Base-by-base conservation (phyloP, 2,113 vertebrate genomes). In the Mobula birostris region DNA sequence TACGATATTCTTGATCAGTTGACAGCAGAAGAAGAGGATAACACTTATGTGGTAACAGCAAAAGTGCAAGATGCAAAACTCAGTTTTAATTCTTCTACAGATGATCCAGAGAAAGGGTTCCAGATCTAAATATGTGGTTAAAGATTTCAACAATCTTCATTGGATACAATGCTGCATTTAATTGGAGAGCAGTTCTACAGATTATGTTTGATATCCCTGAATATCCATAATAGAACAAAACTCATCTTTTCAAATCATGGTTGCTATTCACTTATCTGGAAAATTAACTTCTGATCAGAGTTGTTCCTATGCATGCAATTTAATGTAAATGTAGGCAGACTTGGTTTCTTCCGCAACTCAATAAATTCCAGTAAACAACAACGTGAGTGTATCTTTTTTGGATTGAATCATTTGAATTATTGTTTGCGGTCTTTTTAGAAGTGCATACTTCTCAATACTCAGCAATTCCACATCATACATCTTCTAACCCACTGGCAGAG, bases 111-210 rank as follows among this genome's bases (percentile, higher is more conserved):
- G 94, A 98, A 99, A 97, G 98, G 98, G 96, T 99, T 99, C 97
- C 99, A 99, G 97, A 99, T 99, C 97, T 99, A 99, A 98, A 96
- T 97, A 96, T 32, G 63, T 98, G 98, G 98, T 98, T 96, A 97
- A 98, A 98, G 98, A 99, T 98, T 98, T 98, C 98, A 98, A 98
- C 98, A 98, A 99, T 99, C 98, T 98, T 98, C 98, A 98, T 98
- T 98, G 98, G 98, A 99, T 99, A 98, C 97, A 98, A 98, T 98
- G 98, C 98, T 99, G 98, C 98, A 99, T 99, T 98, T 98, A 99
- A 98, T 98, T 97, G 97, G 97, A 96, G 97, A 97, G 98, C 97
- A 98, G 98, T 98, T 97, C 98, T 98, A 98, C 98, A 98, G 99
- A 98, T 98, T 98, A 99, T 98, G 98, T 99, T 99, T 98, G 98